Evolutionary conservation across 2,797 vertebrate genomes (phyloP).

Genomic region (Protonibea diacanthus): DNA sequence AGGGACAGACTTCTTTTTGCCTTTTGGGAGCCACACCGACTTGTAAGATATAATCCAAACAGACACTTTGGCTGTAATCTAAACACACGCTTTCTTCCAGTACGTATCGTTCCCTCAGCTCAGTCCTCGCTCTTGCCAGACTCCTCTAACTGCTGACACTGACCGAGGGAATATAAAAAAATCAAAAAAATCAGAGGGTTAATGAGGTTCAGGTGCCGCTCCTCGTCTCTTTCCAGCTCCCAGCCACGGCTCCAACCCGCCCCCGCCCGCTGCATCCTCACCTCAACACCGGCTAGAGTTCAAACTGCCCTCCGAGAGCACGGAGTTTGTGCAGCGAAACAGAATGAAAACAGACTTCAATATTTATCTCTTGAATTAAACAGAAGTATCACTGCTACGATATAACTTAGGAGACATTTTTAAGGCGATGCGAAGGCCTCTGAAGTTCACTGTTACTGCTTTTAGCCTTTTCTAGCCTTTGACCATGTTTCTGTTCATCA

Average conservation of each 20-base stretch:
- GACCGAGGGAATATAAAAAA: slow-evolving; percentile 34
- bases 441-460: slow-evolving; percentile 10
- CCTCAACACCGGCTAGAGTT: slow-evolving; percentile 14
- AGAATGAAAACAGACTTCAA: neutral
- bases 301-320: slow-evolving; percentile 28
- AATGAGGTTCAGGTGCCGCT: slow-evolving; percentile 62
- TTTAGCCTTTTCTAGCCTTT: slow-evolving; percentile 16
- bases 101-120: slow-evolving; percentile 46
- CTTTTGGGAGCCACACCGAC: slow-evolving; percentile 51
- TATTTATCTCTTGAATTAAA: slow-evolving; percentile 14
- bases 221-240: slow-evolving; percentile 38
- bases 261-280: slow-evolving; percentile 24
- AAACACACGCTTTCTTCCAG: slow-evolving; percentile 33
- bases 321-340: neutral
- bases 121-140: slow-evolving; percentile 23
- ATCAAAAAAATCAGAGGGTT: slow-evolving; percentile 40
- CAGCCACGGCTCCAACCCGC: slow-evolving; percentile 12
- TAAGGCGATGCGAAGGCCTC: neutral
- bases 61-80: slow-evolving; percentile 62
- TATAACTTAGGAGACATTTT: slow-evolving; percentile 28
- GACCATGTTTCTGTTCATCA: slow-evolving; percentile 15
- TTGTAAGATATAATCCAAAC: slow-evolving; percentile 61
- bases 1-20: slow-evolving; percentile 50
- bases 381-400: slow-evolving; percentile 6
- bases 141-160: slow-evolving; percentile 46